These are phyloP conservation scores for Bovichtus variegatus DNA, from an alignment of 2,797 vertebrate species.

Conservation along the genomic window DNA sequence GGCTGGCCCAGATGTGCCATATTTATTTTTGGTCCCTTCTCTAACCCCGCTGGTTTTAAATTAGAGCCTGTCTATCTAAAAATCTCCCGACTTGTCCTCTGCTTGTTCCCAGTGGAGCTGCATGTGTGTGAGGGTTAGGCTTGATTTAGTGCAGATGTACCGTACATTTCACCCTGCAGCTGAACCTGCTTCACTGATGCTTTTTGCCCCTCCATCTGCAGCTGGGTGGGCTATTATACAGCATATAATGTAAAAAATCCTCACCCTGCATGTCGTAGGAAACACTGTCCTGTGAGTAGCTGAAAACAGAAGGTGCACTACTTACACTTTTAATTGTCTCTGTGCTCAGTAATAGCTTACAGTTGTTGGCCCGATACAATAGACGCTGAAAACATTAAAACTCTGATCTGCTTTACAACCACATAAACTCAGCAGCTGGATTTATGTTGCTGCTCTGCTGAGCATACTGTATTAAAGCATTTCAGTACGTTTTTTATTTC, in stretches of 20 bases:
- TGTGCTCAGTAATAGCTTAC: slow-evolving; percentile 52
- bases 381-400: slow-evolving; percentile 41
- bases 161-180: slow-evolving; percentile 61
- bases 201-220: slow-evolving; percentile 27
- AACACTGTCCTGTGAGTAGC: slow-evolving; percentile 30
- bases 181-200: slow-evolving; percentile 50
- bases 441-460: background rate
- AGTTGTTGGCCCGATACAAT: slow-evolving; percentile 48
- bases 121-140: slow-evolving; percentile 29
- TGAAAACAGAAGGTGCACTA: slow-evolving; percentile 44
- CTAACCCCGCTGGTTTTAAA: slow-evolving; percentile 75
- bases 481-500: slow-evolving; percentile 14
- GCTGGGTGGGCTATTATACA: slow-evolving; percentile 49
- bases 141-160: slow-evolving; percentile 77
- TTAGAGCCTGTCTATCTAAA: slow-evolving; percentile 72
- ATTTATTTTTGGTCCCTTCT: slow-evolving; percentile 77
- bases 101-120: slow-evolving; percentile 23
- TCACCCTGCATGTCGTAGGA: slow-evolving; percentile 13
- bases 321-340: slow-evolving; percentile 40
- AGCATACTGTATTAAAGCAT: slow-evolving; percentile 10
- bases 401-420: slow-evolving; percentile 52
- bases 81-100: slow-evolving; percentile 53
- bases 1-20: slow-evolving; percentile 60
- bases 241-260: slow-evolving; percentile 16
- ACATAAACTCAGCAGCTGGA: slow-evolving; percentile 48